These are phyloP conservation scores for Porphyrio hochstetteri DNA, from an alignment of 2,113 vertebrate genomes.

Conservation along the genomic window DNA sequence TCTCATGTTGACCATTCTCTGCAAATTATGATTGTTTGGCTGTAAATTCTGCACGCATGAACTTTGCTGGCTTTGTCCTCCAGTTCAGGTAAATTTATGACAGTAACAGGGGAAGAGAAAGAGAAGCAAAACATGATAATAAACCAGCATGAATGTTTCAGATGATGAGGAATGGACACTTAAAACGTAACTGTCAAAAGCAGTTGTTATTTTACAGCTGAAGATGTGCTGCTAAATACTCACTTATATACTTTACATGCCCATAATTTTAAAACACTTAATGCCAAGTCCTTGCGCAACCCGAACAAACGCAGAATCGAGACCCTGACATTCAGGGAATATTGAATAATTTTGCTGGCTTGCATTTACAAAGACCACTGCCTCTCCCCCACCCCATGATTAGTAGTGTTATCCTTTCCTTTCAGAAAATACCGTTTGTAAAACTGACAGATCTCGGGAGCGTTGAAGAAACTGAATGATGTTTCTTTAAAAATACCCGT, in stretches of 20 bases:
- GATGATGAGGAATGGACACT: not conserved
- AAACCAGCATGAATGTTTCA: slow-evolving; percentile 21
- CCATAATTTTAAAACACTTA: not conserved
- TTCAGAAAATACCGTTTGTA: not conserved
- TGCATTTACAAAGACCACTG: not conserved
- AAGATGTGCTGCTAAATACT: not conserved
- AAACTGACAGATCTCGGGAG: not conserved
- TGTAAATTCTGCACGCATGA: slow-evolving; percentile 17
- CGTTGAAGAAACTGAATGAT: not conserved
- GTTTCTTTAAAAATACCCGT: not conserved
- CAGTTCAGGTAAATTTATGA: slow-evolving; percentile 24
- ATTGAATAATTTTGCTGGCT: not conserved
- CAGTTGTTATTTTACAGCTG: slow-evolving; percentile 11
- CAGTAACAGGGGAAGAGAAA: not conserved
- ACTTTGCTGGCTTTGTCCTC: not conserved
- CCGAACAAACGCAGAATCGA: not conserved
- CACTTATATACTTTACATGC: not conserved
- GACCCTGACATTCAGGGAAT: not conserved
- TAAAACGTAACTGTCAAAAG: not conserved
- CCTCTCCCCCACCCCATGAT: not conserved
- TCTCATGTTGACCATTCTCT: not conserved
- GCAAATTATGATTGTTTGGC: slow-evolving; percentile 8
- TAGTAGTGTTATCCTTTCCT: not conserved
- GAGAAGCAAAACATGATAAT: not conserved
- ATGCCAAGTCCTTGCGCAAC: not conserved